Conservation (phyloP, 2,888 invertebrate species). For the Cryptocheilus praepositus region DNA sequence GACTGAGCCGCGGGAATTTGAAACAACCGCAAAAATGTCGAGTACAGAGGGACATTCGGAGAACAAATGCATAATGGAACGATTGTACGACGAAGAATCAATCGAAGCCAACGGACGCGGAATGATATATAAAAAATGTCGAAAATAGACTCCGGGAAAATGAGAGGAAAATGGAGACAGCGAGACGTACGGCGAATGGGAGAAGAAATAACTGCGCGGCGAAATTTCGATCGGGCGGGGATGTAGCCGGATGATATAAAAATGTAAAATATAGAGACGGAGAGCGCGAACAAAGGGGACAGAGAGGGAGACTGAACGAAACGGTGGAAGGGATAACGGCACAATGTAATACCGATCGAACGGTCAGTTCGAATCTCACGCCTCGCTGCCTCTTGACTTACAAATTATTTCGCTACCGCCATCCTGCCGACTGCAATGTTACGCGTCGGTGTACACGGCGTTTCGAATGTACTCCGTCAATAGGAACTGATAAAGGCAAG, state of each 20-base stretch:
- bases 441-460: too few relatives aligned
- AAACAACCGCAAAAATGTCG: too few relatives aligned
- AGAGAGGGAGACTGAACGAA: too few relatives aligned
- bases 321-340: conserved; percentile 4
- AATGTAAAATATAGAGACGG: background rate
- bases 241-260: conserved; percentile 5
- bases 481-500: too few relatives aligned
- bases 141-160: background rate
- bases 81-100: too few relatives aligned
- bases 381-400: conserved; percentile 17
- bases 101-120: background rate
- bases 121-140: background rate
- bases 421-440: too few relatives aligned
- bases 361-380: conserved; percentile 29
- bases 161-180: background rate
- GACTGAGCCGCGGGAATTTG: too few relatives aligned
- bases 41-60: background rate
- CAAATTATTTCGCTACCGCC: conserved; percentile 12
- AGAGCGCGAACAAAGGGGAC: background rate
- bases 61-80: too few relatives aligned
- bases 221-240: too few relatives aligned
- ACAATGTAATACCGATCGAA: conserved; percentile 38
- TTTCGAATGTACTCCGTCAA: too few relatives aligned
- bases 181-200: background rate
- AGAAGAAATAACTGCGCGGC: too few relatives aligned